Percentiles rank a stretch among this genome's conserved stretches.
These are phyloP conservation scores for Micromussa lordhowensis DNA, from an alignment of 92 coral and sea anemone species.

Conservation along the genomic window DNA sequence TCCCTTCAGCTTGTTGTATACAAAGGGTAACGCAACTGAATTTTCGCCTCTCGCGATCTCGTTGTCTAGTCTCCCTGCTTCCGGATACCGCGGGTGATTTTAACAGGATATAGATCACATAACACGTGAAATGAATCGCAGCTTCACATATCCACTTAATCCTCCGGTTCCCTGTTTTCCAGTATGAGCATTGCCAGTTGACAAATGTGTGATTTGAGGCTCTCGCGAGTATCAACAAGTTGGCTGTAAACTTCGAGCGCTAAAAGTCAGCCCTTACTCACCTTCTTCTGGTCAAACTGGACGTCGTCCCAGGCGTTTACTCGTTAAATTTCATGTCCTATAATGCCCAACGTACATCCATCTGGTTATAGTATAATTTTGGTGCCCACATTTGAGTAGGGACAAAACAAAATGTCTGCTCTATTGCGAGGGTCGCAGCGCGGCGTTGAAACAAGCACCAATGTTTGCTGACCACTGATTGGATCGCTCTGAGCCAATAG, in stretches of 20 bases:
- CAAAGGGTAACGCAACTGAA: conserved; percentile 45
- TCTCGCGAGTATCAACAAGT: conserved; percentile 49
- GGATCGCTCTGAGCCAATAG: conserved; percentile 67
- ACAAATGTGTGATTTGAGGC: conserved; percentile 43
- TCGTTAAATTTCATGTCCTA: conserved; percentile 16
- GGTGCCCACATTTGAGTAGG: conserved; percentile 45
- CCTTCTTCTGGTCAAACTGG: conserved; percentile 31
- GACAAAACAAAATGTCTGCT: conserved; percentile 63
- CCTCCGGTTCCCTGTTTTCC: conserved; percentile 9
- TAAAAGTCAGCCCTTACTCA: conserved; percentile 30
- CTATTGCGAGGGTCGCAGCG: conserved; percentile 46
- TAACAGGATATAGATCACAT: conserved; percentile 55
- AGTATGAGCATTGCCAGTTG: conserved; percentile 42
- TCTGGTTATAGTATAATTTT: conserved; percentile 38
- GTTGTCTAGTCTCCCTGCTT: conserved; percentile 14
- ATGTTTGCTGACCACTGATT: conserved; percentile 75
- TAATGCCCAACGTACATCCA: conserved; percentile 47
- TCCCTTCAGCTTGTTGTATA: conserved; percentile 18
- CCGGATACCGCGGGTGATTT: conserved; percentile 56
- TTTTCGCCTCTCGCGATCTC: conserved; percentile 25
- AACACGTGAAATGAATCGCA: conserved; percentile 37
- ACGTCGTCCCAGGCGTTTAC: conserved; percentile 42
- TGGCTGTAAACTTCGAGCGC: conserved; percentile 30
- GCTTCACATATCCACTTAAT: conserved; percentile 36
- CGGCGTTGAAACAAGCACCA: conserved; percentile 73